Percentiles rank a stretch among this genome's conserved stretches.
These are phyloP conservation scores for Beris chalybata DNA, from an alignment of 2,888 invertebrate genomes.

Conservation along the genomic window DNA sequence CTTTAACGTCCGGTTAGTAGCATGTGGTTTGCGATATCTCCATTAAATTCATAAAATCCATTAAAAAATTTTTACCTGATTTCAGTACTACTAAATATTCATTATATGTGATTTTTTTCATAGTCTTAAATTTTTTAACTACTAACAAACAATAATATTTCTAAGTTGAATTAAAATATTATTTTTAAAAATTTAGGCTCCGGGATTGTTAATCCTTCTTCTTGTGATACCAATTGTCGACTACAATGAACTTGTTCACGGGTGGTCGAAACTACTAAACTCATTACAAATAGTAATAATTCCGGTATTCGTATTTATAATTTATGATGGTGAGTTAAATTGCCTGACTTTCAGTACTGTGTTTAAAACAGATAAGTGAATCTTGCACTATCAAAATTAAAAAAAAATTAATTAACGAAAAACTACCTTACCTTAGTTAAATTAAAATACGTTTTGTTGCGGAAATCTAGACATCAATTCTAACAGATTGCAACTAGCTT, in stretches of 20 bases:
- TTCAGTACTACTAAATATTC: not conserved
- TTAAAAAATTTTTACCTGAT: too few relatives aligned
- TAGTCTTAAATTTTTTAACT: not conserved
- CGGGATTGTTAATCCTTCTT: constrained; percentile 59
- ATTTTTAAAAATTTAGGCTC: constrained; percentile 52
- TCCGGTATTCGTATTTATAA: constrained; percentile 46
- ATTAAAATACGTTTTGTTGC: too few relatives aligned
- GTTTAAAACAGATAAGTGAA: not conserved
- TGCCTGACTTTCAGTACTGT: not conserved
- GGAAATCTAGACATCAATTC: too few relatives aligned
- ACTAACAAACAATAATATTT: not conserved
- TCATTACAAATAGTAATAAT: constrained; percentile 59
- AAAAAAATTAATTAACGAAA: too few relatives aligned
- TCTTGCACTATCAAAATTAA: not conserved
- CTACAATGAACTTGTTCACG: constrained; percentile 55
- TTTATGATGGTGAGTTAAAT: constrained; percentile 11
- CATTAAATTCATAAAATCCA: too few relatives aligned
- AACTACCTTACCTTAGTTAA: too few relatives aligned
- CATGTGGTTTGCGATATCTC: too few relatives aligned
- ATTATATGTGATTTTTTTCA: not conserved
- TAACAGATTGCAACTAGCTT: too few relatives aligned
- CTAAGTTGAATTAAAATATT: not conserved
- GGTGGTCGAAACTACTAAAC: constrained; percentile 64
- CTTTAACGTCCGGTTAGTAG: not conserved
- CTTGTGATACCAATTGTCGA: constrained; percentile 63